phyloP scores from a whole-genome alignment of 1,140 invertebrate species.

The Brachionus paranguensis region DNA sequence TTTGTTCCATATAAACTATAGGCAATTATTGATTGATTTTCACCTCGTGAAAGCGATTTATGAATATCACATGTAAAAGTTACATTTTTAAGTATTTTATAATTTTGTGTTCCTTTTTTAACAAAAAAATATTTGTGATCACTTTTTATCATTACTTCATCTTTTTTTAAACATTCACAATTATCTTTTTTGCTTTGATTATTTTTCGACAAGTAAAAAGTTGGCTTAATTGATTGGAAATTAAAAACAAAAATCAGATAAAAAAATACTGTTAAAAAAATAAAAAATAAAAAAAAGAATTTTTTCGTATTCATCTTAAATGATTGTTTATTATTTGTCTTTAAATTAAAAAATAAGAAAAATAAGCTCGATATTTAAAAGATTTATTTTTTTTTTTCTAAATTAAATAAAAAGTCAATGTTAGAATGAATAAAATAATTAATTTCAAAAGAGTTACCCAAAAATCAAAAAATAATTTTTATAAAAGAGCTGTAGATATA shows the following conservation, averaged over 20 bases:
- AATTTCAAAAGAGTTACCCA: no score
- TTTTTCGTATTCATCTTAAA: no score
- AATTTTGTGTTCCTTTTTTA: neutral
- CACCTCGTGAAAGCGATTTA: neutral
- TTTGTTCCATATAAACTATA: neutral
- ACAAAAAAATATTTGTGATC: neutral
- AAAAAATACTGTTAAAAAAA: neutral
- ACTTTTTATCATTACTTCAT: neutral
- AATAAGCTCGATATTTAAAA: no score
- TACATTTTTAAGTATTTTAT: neutral
- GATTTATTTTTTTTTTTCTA: no score
- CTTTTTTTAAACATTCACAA: neutral
- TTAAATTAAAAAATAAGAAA: no score
- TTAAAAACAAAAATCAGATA: neutral
- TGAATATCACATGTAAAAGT: neutral
- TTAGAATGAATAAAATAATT: no score
- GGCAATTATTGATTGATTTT: neutral
- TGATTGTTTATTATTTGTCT: no score
- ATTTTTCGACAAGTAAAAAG: neutral
- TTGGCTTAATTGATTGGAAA: neutral
- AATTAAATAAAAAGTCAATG: no score
- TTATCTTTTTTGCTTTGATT: neutral
- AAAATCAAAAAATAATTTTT: no score
- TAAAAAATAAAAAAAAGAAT: no score
- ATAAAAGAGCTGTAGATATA: no score